Evolutionary conservation across 1,140 invertebrate genomes (phyloP), one percentile per base, ranked within the genome.

Genomic region (Listronotus bonariensis): DNA sequence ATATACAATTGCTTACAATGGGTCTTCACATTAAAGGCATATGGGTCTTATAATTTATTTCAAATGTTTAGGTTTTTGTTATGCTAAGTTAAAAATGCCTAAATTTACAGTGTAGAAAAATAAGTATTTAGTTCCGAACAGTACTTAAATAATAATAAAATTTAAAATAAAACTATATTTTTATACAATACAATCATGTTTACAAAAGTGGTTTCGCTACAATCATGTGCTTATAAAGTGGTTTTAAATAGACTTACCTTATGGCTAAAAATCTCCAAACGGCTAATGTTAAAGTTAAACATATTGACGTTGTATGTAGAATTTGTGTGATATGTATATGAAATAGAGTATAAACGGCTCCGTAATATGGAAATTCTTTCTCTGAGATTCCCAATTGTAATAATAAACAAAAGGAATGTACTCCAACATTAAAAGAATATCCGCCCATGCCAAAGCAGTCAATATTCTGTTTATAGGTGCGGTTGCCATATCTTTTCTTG

Each of bases 271-370:
- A 89, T 20, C 89, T 81, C 84, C 89, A 91, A 38, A 94, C 84
- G 5, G 93, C 92, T 17, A 95, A 77, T 0, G 89, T 88, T 0
- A 95, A 85, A 0, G 92, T 95, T 57, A 95, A 81, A 77, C 90
- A 94, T 63, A 93, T 93, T n/a, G 92, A 92, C 10, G 92, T 89
- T 0, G 92, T 94, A 76, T 95, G 93, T 43, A 91, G 83, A 11
- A 90, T 82, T 73, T 90, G 88, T 0, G 86, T 84, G 76, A 93
- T 93, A 75, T 93, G 88, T 79, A 88, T 89, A 73, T 93, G 90
- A 66, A 92, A 88, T 3, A 92, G 80, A 0, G 91, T 82, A 70
- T 88, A 93, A 32, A 89, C 84, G 0, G 90, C 88, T 78, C 87
- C 87, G 0, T 79, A 77, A 73, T 88, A 90, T 9, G 87, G 84